A percentile compares a stretch with the other conserved stretches of the same genome.
Conservation (phyloP, 2,113 vertebrate species). For the Pedionomus torquatus region DNA sequence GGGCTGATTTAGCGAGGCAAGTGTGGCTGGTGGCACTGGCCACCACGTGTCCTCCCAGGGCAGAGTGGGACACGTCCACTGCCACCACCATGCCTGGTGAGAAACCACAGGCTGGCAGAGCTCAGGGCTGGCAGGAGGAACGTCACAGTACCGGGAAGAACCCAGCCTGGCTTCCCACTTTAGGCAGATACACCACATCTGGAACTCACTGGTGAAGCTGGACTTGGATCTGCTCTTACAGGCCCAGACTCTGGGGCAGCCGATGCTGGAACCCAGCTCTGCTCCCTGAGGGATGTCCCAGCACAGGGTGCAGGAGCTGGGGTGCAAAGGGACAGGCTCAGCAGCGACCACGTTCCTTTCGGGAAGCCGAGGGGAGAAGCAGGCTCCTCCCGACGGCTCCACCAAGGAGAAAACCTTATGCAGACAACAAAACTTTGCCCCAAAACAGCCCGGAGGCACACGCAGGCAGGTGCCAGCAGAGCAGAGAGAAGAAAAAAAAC, state of each 20-base stretch:
- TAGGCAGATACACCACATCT: neutral
- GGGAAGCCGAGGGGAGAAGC: neutral
- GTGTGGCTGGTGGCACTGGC: neutral
- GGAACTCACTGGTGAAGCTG: neutral
- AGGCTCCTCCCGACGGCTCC: neutral
- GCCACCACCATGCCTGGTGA: neutral
- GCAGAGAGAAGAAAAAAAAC: neutral
- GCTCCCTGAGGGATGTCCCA: neutral
- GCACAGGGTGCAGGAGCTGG: neutral
- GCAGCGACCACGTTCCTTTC: accelerated
- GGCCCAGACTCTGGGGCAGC: neutral
- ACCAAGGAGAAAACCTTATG: neutral
- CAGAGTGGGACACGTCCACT: neutral
- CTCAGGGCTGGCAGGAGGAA: neutral
- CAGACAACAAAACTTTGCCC: neutral
- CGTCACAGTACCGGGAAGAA: neutral
- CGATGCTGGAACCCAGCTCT: accelerated
- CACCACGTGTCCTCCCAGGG: neutral
- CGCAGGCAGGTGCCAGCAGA: neutral
- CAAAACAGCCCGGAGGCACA: neutral
- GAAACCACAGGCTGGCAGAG: neutral
- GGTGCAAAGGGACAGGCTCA: accelerated
- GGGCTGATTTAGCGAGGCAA: neutral
- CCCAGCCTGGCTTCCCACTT: neutral
- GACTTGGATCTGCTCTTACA: neutral